These are phyloP conservation scores for Drosophila limbata DNA, from an alignment of 2,888 invertebrate genomes.

Conservation along the genomic window DNA sequence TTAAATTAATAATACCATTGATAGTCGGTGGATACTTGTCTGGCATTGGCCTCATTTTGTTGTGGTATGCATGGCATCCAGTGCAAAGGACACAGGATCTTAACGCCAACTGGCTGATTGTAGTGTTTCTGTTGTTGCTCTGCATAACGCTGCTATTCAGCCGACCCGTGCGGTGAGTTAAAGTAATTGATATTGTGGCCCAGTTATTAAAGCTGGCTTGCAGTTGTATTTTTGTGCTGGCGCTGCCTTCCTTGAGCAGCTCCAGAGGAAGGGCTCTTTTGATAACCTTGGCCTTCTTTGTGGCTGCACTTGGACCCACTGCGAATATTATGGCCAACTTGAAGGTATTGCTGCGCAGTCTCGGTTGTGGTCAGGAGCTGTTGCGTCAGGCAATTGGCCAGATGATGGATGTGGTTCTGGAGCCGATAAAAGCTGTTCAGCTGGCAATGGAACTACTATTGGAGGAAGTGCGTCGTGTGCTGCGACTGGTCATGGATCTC, in stretches of 20 bases:
- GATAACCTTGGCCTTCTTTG: conserved; percentile 90
- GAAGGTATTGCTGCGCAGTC: conserved; percentile 90
- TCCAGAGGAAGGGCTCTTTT: conserved; percentile 91
- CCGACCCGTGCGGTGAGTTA: conserved; percentile 69
- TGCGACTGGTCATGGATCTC: conserved; percentile 87
- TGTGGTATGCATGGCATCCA: conserved; percentile 65
- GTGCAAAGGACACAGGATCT: conserved; percentile 12
- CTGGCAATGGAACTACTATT: conserved; percentile 88
- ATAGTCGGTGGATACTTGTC: conserved; percentile 65
- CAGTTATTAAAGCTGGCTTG: not conserved
- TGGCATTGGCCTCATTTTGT: conserved; percentile 60
- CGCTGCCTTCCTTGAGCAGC: conserved; percentile 92
- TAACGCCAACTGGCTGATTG: conserved; percentile 40
- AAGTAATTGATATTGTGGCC: rapidly evolving
- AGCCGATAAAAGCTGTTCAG: conserved; percentile 89
- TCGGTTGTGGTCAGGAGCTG: conserved; percentile 92
- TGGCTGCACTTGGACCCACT: conserved; percentile 91
- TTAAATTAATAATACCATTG: conserved; percentile 38
- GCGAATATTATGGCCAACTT: conserved; percentile 91
- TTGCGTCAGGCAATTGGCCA: conserved; percentile 88
- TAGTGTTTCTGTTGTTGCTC: conserved; percentile 37
- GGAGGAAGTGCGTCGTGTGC: conserved; percentile 87
- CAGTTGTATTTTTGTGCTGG: conserved; percentile 89
- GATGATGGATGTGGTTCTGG: conserved; percentile 88
- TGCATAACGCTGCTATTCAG: conserved; percentile 62